phyloP scores from a whole-genome alignment of 2,113 vertebrate genomes.

The Pampusana beccarii region DNA sequence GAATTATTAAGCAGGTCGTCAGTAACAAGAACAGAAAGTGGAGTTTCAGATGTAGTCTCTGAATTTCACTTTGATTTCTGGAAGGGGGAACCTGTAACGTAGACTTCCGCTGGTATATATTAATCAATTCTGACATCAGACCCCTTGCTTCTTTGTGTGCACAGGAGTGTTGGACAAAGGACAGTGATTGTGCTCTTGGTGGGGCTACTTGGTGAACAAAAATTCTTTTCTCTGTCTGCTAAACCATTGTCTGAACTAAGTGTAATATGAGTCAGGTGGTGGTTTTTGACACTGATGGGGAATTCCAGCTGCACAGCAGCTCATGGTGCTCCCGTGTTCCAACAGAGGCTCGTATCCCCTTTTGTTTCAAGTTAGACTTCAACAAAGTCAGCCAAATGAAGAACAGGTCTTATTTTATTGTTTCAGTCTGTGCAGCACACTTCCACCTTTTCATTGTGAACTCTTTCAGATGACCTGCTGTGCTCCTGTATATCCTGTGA shows the following conservation, averaged over 20 bases:
- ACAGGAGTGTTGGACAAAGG: neutral
- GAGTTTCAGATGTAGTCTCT: neutral
- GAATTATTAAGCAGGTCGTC: neutral
- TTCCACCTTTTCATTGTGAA: neutral
- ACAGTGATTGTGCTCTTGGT: fast-evolving
- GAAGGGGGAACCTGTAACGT: neutral
- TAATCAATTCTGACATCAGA: neutral
- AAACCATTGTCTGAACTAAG: neutral
- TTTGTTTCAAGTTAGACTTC: neutral
- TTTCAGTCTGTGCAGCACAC: neutral
- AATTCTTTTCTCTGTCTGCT: neutral
- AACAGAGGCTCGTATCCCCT: neutral
- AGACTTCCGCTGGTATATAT: neutral
- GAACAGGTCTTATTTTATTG: neutral
- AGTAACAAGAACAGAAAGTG: neutral
- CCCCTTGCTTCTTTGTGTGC: neutral
- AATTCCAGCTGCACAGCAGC: neutral
- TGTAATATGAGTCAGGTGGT: fast-evolving
- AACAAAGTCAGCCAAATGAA: neutral
- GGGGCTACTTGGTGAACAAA: neutral
- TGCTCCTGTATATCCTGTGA: neutral
- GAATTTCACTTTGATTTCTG: neutral
- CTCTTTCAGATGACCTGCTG: neutral
- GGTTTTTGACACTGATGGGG: neutral
- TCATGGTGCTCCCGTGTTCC: fast-evolving